These are phyloP conservation scores for Arrhopalites spinosus DNA, from an alignment of 2,888 invertebrate species.

Conservation along the genomic window DNA sequence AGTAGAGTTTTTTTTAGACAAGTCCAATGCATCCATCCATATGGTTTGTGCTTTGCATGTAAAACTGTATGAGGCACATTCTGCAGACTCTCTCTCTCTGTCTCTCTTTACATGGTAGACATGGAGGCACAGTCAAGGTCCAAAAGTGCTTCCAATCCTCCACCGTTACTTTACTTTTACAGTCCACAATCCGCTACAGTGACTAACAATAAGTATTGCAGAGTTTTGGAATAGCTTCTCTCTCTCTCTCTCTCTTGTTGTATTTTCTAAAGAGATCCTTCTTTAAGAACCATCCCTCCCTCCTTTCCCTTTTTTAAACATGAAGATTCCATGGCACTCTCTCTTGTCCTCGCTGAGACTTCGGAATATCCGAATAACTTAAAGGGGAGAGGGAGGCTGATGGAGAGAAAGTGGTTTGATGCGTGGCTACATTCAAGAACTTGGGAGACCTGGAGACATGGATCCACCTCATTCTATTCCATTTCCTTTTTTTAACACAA, in stretches of 20 bases:
- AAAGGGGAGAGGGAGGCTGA: not conserved
- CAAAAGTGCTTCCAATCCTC: too few species aligned
- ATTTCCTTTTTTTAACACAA: too few species aligned
- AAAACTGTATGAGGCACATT: conserved; percentile 15
- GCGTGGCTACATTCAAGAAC: not conserved
- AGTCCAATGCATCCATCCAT: conserved; percentile 28
- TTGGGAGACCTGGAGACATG: not conserved
- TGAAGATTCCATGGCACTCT: not conserved
- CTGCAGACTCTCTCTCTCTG: not conserved
- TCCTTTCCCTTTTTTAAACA: not conserved
- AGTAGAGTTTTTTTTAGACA: conserved; percentile 28
- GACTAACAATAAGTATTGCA: too few species aligned
- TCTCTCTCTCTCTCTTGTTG: not conserved
- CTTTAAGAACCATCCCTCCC: not conserved
- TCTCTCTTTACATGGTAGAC: not conserved
- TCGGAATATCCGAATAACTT: too few species aligned
- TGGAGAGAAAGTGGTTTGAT: conserved; percentile 22
- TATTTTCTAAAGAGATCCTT: not conserved
- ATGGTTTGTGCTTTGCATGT: conserved; percentile 37
- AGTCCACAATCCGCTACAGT: too few species aligned
- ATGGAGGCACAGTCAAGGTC: too few species aligned
- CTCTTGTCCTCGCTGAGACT: too few species aligned
- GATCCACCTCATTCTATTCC: too few species aligned
- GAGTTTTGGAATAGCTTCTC: too few species aligned
- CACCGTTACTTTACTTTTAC: too few species aligned